Base-by-base conservation (phyloP, 2,888 invertebrate genomes). In the Gandaritis pyraliata region DNA sequence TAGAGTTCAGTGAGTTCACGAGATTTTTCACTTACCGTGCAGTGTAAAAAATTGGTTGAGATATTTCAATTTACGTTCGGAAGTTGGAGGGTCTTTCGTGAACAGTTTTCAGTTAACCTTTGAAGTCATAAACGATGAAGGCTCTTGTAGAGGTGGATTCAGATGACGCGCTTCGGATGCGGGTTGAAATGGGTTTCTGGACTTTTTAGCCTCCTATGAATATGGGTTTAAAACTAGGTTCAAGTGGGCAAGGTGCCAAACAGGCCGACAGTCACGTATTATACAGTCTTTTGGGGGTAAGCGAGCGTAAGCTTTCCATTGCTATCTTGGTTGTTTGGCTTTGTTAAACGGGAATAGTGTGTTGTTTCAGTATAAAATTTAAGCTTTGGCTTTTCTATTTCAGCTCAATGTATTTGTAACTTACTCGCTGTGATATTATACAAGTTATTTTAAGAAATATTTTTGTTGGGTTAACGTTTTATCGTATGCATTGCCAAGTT, bases 1-100 rank as follows among this genome's bases (percentile, higher is more conserved):
- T 70, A 59, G n/a, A 66, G 56, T 64, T 66, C 62, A 53, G 51
- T 61, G 61, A 65, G 65, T 69, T 64, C 58, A 62, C 71, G 59
- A 73, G 68, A 64, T 64, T 58, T 53, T 73, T 73, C 68, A 73
- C 70, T 70, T 64, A 43, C 52, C 30, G 58, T 54, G 53, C 38
- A 65, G 56, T 60, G 67, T 65, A 69, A 67, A 70, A 68, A 73
- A 75, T 71, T 60, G 65, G 59, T 63, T 60, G 68, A 59, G 68
- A 76, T 74, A 77, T 72, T 71, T 77, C 70, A 73, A 73, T 74
- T 71, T 61, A 66, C 59, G 55, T 65, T 52, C 49, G 50, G 16
- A 23, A 50, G 18, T 33, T 45, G 57, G 58, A 48, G 55, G 63
- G 69, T 60, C 71, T 70, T 66, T 67, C 43, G 58, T 61, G 64